Base-by-base conservation (phyloP, 2,888 invertebrate genomes). In the Rugalucina vietnamica region DNA sequence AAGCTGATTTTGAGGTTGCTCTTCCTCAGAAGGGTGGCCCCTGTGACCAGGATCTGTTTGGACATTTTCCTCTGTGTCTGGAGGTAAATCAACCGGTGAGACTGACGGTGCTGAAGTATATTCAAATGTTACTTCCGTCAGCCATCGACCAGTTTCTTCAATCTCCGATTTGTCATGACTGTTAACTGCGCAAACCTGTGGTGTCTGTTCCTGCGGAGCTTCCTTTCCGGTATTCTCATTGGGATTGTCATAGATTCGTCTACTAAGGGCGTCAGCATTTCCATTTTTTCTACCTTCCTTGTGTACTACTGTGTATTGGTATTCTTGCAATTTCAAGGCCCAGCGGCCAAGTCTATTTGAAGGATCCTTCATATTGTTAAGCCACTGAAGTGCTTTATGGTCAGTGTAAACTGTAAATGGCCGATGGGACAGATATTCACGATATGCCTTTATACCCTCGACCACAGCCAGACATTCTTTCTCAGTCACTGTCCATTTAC, bases 241-340 rank as follows among this genome's bases (percentile, higher is more conserved):
- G n/a, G n/a, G n/a, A 43, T 77, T 34, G 5, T 76, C 76, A 65
- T 65, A 18, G 21, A 34, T 14, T 5, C 71, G 10, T 49, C 82
- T 12, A 5, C 76, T 72, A 34, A 83, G 32, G 24, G 76, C 79
- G 21, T 79, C 83, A 32, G 83, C 70, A 76, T 69, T 76, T 32
- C 72, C n/a, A 14, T 71, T 76, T 21, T 21, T 32, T 39, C 57
- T 84, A 18, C 69, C 81, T n/a, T 60, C 29, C 27, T 79, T 65
- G 65, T 81, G 60, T 18, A 43, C 37, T 8, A 85, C 75, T 3
- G 76, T 76, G 82, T 71, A 88, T 24, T 82, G 72, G 43, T 85
- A 83, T 14, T 86, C 76, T 57, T 88, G 85, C 4, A 88, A 54
- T 39, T 81, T 78, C 0, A 86, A 36, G 1, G 86, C 80, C 88